These are phyloP conservation scores for Helobdella robusta DNA, from an alignment of 2,888 invertebrate genomes.

Conservation along the genomic window DNA sequence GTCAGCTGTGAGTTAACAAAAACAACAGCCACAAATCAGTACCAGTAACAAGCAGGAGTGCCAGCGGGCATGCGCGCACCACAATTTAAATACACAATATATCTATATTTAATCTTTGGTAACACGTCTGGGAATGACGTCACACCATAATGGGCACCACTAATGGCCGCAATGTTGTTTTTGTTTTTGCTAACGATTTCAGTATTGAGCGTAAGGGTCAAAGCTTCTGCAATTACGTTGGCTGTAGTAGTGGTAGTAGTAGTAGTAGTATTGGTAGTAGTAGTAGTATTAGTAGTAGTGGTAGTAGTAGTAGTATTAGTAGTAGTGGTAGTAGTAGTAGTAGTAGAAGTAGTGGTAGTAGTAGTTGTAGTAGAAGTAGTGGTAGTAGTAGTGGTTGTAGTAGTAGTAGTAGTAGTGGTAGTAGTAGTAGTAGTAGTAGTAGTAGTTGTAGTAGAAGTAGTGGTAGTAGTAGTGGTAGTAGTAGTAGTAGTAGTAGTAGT, in stretches of 20 bases:
- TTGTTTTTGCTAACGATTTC: too few relatives aligned
- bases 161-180: too few relatives aligned
- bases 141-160: too few relatives aligned
- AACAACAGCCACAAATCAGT: too few relatives aligned
- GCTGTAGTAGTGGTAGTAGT: slow-evolving; percentile 7
- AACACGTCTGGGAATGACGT: too few relatives aligned
- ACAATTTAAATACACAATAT: too few relatives aligned
- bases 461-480: slow-evolving; percentile 9
- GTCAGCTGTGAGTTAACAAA: too few relatives aligned
- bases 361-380: slow-evolving; percentile 28
- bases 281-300: slow-evolving; percentile 3
- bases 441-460: slow-evolving; percentile 27
- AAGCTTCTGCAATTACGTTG: too few relatives aligned
- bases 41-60: too few relatives aligned
- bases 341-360: slow-evolving; percentile 28
- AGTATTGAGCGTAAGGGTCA: too few relatives aligned
- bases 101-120: too few relatives aligned
- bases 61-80: too few relatives aligned
- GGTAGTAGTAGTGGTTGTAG: slow-evolving; percentile 29
- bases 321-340: slow-evolving; percentile 27
- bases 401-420: slow-evolving; percentile 29
- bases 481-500: slow-evolving; percentile 18
- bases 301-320: slow-evolving; percentile 10
- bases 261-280: background rate
- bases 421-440: slow-evolving; percentile 29